Evolutionary conservation across 2,113 vertebrate genomes (phyloP), one percentile per base, ranked within the genome.

Genomic region (Hemibagrus wyckioides): DNA sequence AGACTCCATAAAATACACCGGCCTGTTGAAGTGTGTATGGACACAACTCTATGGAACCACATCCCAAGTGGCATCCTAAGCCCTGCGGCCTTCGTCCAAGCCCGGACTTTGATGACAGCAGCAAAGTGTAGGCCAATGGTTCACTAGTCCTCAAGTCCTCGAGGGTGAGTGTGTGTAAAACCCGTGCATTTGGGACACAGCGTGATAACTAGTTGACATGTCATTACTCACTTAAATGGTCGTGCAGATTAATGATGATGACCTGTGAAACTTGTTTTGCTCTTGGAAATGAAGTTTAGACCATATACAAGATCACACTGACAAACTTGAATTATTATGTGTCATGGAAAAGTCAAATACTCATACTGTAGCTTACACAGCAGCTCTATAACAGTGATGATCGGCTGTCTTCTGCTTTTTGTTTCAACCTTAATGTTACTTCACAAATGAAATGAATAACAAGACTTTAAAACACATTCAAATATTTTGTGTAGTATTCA

Each of bases 181-280:
- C 54, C 19, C 6, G 19, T 41, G 21, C 52, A 59, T 57, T 80
- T 80, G 50, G 17, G 30, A 56, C 77, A 80, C 50, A 36, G 50
- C 30, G 6, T 77, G 75, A 28, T 77, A n/a, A 52, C 75, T n/a
- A n/a, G 14, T 52, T 52, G 28, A 50, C 75, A 77, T 77, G 50
- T 80, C 15, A 80, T 54, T 41, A 80, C 77, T 80, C 52, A 56
- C 77, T 80, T 30, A 80, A 80, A 54, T 23, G 50, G 30, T 33
- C 19, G 30, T 36, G 3, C 50, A 80, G 76, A 54, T 56, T 1
- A 7, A 80, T 80, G 28, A 28, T 15, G 75, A 77, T 77, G 50
- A 33, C 30, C 77, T 56, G 50, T 56, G 77, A 80, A 33, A 80
- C 52, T 19, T 80, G 21, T 56, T 36, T 80, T 80, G 28, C 77